Conservation (phyloP, 2,888 invertebrate genomes). For the Chrysolina oricalcia region DNA sequence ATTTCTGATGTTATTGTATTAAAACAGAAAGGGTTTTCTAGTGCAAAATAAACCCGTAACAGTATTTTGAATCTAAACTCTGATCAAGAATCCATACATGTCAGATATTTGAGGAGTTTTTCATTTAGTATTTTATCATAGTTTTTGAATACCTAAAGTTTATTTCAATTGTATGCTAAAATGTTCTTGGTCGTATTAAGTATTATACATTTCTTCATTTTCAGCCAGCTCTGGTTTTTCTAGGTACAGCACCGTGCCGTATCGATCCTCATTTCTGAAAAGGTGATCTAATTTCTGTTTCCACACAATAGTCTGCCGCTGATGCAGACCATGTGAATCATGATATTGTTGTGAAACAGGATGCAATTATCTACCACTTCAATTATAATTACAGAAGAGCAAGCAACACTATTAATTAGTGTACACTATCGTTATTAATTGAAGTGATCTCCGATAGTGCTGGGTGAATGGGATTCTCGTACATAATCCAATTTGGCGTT, state of each 20-base stretch:
- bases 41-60: no score
- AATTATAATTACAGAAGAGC: conserved; percentile 57
- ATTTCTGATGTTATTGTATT: no score
- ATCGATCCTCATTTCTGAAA: conserved; percentile 14
- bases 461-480: conserved; percentile 6
- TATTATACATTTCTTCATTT: not conserved
- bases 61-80: no score
- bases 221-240: not conserved
- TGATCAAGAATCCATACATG: no score
- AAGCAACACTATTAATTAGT: conserved; percentile 57
- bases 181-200: no score
- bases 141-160: no score
- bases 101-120: no score
- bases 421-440: conserved; percentile 56
- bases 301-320: conserved; percentile 12
- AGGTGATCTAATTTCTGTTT: conserved; percentile 12
- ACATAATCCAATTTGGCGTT: conserved; percentile 7
- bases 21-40: no score
- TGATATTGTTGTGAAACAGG: conserved; percentile 58
- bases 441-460: conserved; percentile 34
- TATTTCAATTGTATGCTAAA: no score
- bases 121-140: no score
- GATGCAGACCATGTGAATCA: conserved; percentile 52
- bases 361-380: conserved; percentile 60
- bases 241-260: not conserved